Conservation (phyloP, 2,113 vertebrate genomes). For the Hippocampus barbouri region DNA sequence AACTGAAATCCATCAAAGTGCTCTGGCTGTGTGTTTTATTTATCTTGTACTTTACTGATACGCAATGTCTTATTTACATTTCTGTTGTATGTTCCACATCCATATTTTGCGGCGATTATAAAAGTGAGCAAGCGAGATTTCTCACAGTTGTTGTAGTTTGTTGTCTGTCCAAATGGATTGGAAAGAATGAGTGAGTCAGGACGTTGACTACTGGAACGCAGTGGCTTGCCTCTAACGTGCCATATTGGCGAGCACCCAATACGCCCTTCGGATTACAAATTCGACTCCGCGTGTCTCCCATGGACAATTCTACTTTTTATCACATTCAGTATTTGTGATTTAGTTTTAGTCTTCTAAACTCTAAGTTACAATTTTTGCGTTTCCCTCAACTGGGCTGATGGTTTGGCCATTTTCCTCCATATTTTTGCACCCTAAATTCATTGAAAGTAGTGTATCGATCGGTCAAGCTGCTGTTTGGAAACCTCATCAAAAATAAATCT, state of each 20-base stretch:
- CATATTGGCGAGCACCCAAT: constrained; percentile 45
- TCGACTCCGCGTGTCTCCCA: constrained; percentile 3
- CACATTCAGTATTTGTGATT: not conserved
- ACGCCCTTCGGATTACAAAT: constrained; percentile 34
- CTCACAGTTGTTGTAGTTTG: not conserved
- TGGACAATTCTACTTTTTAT: not conserved
- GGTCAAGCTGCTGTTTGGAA: constrained; percentile 12
- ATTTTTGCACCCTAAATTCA: not conserved
- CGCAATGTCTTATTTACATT: not conserved
- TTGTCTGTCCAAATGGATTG: not conserved
- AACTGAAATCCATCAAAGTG: not conserved
- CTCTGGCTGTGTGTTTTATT: not conserved
- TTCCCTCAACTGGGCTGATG: not conserved
- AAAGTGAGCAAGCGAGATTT: not conserved
- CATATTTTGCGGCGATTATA: not conserved
- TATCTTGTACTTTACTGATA: not conserved
- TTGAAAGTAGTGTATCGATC: not conserved
- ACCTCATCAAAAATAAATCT: constrained; percentile 15
- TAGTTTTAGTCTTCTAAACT: not conserved
- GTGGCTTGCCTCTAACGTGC: constrained; percentile 52
- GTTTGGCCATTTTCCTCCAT: not conserved
- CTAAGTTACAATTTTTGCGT: not conserved
- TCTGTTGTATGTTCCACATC: not conserved
- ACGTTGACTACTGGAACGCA: not conserved
- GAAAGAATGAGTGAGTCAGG: not conserved